Base-by-base conservation (phyloP, 2,888 invertebrate species). In the Epirrhoe tristata region DNA sequence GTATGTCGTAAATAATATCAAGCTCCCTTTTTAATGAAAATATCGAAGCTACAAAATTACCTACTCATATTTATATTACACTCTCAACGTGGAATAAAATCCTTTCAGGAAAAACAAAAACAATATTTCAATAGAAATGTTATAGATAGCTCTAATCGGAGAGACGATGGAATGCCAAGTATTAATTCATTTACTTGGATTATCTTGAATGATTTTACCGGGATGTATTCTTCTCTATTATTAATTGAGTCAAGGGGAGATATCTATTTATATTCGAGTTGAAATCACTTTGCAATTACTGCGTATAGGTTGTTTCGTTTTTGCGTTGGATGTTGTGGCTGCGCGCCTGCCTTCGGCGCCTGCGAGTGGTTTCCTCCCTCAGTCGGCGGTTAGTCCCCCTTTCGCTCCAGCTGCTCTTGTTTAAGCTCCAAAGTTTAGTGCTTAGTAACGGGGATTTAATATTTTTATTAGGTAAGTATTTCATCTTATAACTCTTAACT, bases 11-110 rank as follows among this genome's bases (percentile, higher is more conserved):
- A 81, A 82, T 80, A 79, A 50, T 50, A 51, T 77, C 72, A 78
- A 78, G 74, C 79, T 79, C 34, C 61, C 72, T 78, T 78, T 77
- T 74, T 77, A 83, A 83, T 81, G 74, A 81, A 82, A 82, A 75
- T 73, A 73, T 79, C 75, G 73, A 72, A 61, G 54, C 58, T 76
- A 74, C 73, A 73, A 61, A 71, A 74, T 73, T 71, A 66, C 69
- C 58, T 73, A 65, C 69, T 79, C 70, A 56, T 34, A 16, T 39
- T n/a, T 59, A 36, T 68, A 66, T 63, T 63, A 59, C 52, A 53
- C 32, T 50, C 16, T 57, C 43, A 43, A 34, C 39, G 39, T 43
- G 12, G 12, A 48, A 48, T 16, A 14, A 48, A 48, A 16, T 2
- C 48, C 14, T 16, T 48, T 48, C 16, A 16, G 6, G 6, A 48